Conservation (phyloP, 2,797 vertebrate genomes). For the Cygnus olor region DNA sequence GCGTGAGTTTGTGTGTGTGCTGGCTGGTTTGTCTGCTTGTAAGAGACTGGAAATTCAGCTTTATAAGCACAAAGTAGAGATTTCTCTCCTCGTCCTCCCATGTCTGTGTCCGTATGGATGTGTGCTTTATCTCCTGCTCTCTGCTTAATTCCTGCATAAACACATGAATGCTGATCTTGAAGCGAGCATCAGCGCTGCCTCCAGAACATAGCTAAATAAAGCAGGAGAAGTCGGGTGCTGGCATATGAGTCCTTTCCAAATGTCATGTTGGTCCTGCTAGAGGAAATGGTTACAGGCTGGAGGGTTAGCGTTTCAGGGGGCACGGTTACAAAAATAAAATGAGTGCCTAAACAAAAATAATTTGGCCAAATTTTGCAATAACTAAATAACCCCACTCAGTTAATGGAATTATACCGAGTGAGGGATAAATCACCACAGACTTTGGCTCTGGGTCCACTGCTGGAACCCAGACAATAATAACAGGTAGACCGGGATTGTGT, state of each 20-base stretch:
- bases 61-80: not conserved
- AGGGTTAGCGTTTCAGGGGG: not conserved
- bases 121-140: not conserved
- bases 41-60: not conserved
- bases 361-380: not conserved
- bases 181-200: conserved; percentile 23
- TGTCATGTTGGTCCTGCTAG: not conserved
- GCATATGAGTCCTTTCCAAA: conserved; percentile 36
- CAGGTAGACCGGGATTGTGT: not conserved
- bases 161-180: not conserved
- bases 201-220: conserved; percentile 43
- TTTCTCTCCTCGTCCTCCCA: not conserved
- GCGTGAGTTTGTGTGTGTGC: too few relatives aligned
- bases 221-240: not conserved
- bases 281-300: conserved; percentile 13
- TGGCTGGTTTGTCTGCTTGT: not conserved
- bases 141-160: not conserved
- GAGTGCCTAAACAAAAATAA: not conserved
- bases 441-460: not conserved
- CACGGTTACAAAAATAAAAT: not conserved
- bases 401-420: not conserved
- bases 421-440: conserved; percentile 24
- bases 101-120: not conserved
- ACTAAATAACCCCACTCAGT: conserved; percentile 15
- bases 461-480: conserved; percentile 6